Base-by-base conservation (phyloP, 2,888 invertebrate genomes). In the Eupeodes luniger region DNA sequence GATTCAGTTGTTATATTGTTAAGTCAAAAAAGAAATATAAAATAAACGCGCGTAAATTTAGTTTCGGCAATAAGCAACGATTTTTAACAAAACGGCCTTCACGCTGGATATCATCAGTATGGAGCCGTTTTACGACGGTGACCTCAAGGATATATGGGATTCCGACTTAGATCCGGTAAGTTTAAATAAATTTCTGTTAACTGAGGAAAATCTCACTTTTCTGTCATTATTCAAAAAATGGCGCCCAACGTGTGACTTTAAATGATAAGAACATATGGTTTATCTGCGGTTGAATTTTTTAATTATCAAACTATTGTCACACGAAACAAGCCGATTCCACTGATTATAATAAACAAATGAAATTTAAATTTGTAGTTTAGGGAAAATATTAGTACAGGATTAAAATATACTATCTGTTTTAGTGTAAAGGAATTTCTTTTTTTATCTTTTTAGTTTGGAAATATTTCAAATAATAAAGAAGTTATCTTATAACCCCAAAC, bases 121-220 rank as follows among this genome's bases (percentile, higher is more conserved):
- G 96, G 96, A 96, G 94, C 94, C 95, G 91, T 96, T 96, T 94
- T 96, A 96, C 94, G 97, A 97, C 94, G 96, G 96, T 91, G 96
- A 96, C 94, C 95, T 97, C 92, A 96, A 96, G 94, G 97, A 97
- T 94, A 95, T 97, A 92, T 97, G 97, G 96, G 96, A 96, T 93
- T 95, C 96, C 91, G 97, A 96, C 94, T 95, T 97, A 93, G 97
- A 97, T 94, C 96, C 97, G 96, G 97, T 97, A 94, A 96, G 96
- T 95, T 75, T 61, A 0, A 36, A 36, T 12, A 40, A 2, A 27
- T 59, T n/a, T 5, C 2, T 34, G 14, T 51, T 6, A n/a, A 7
- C 6, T n/a, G 6, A n/a, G 6, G 51, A 5, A 51, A n/a, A 7
- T 14, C 14, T 14, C 5, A 4, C 10, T 55, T 9, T 9, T 55